Evolutionary conservation across 2,888 invertebrate genomes (phyloP), one percentile per base, ranked within the genome.

Genomic region (Spilarctia lutea): DNA sequence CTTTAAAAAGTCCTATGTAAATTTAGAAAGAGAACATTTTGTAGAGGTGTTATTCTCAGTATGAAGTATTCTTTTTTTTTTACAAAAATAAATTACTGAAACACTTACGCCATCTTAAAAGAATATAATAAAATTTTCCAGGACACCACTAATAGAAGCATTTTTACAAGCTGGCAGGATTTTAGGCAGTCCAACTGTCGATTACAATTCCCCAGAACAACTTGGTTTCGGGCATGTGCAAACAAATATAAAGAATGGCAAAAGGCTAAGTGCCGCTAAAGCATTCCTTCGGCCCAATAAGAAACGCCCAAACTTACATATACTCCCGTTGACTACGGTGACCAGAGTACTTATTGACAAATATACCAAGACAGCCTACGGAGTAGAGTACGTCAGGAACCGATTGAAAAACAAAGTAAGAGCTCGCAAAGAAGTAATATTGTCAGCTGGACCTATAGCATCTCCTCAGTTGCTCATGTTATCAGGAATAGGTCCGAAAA

Each of bases 401-500:
- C 92, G 94, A 0, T 83, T 92, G 74, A 91, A 89, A 66, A 91
- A 92, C 48, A 91, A 91, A 68, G 96, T 96, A 0, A 88, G 86
- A 74, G 97, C 97, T 0, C 93, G 96, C 66, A 97, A 96, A 83
- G 98, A 98, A 91, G 97, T 98, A 0, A 97, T 98, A 74, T 79
- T 98, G 6, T 97, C 97, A 18, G 98, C 97, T 3, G 98, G 98
- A 0, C 97, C 98, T 0, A 97, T 98, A 75, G 98, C 98, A 83
- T 97, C 97, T 0, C 98, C 98, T 0, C 98, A 98, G 87, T 90
- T 99, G 16, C 96, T 98, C 11, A 97, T 98, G 98, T 89, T 98
- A 30, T 98, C 97, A 0, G 98, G 98, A 3, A 91, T 98, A 16
- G 97, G 97, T 3, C 97, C 97, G 0, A 93, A 92, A n/a, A 91